phyloP scores from a whole-genome alignment of 2,888 invertebrate species.

The Caenorhabditis sp. region DNA sequence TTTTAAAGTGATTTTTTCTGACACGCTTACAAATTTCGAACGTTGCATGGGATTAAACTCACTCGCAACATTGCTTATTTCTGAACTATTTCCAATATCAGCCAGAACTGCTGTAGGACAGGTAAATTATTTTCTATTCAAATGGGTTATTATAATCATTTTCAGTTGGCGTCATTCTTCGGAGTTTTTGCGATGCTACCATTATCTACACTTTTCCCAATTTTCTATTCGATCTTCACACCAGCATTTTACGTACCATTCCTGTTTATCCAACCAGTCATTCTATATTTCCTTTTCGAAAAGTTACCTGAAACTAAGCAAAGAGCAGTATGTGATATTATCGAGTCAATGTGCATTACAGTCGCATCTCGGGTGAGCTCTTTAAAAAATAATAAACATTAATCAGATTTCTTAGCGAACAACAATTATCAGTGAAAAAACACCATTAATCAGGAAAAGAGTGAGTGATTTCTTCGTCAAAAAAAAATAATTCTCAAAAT shows the following conservation, averaged over 20 bases:
- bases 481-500: too few species aligned
- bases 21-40: too few species aligned
- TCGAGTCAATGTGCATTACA: neutral
- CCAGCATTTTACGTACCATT: slow-evolving; percentile 10
- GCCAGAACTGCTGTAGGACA: slow-evolving; percentile 26
- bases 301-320: neutral
- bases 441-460: too few species aligned
- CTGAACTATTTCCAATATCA: slow-evolving; percentile 25
- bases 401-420: neutral
- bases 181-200: neutral
- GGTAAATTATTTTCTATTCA: too few species aligned
- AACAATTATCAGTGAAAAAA: neutral
- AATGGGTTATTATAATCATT: neutral
- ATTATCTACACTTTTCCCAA: neutral
- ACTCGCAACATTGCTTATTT: slow-evolving; percentile 8
- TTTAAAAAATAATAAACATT: too few species aligned
- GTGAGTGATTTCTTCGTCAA: too few species aligned
- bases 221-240: slow-evolving; percentile 25
- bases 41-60: neutral
- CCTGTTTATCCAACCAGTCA: too few species aligned
- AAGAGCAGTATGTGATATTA: neutral
- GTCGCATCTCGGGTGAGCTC: slow-evolving; percentile 45
- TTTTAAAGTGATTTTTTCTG: too few species aligned
- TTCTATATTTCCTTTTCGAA: neutral
- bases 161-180: neutral